Evolutionary conservation across 2,113 vertebrate species (phyloP).

Genomic region (Pelodiscus sinensis): DNA sequence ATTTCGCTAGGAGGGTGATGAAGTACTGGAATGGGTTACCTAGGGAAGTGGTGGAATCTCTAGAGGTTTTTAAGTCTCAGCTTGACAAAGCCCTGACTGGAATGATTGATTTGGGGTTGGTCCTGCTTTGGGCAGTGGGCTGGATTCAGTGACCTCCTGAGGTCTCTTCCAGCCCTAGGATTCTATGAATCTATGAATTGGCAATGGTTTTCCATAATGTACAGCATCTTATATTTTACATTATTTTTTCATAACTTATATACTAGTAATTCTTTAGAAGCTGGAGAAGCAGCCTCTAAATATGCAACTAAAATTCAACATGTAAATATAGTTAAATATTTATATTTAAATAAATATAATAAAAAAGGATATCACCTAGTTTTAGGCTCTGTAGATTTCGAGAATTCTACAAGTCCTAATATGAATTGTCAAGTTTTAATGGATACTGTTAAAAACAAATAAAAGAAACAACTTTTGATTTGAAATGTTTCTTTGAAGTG

Average conservation of each 20-base stretch:
- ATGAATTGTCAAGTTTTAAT: background rate
- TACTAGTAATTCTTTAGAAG: background rate
- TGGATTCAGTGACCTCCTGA: too few relatives aligned
- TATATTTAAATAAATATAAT: background rate
- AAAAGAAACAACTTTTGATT: background rate
- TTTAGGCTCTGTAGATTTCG: background rate
- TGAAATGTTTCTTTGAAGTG: background rate
- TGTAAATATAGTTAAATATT: fast-evolving
- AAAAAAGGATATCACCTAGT: fast-evolving
- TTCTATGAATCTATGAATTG: background rate
- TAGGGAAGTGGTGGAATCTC: too few relatives aligned
- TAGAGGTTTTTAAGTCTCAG: too few relatives aligned
- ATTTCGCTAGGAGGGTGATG: too few relatives aligned
- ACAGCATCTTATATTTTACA: background rate
- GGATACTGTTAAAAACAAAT: background rate
- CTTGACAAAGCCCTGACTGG: too few relatives aligned
- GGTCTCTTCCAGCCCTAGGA: too few relatives aligned
- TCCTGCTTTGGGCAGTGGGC: too few relatives aligned
- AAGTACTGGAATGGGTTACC: too few relatives aligned
- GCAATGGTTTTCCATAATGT: background rate
- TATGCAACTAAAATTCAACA: background rate
- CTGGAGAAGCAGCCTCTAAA: background rate
- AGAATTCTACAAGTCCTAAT: background rate
- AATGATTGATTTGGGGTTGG: too few relatives aligned
- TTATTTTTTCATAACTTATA: background rate